A percentile compares a stretch with the other conserved stretches of the same genome.
Conservation (phyloP, 2,888 invertebrate species). For the Sarcophaga subvicina region DNA sequence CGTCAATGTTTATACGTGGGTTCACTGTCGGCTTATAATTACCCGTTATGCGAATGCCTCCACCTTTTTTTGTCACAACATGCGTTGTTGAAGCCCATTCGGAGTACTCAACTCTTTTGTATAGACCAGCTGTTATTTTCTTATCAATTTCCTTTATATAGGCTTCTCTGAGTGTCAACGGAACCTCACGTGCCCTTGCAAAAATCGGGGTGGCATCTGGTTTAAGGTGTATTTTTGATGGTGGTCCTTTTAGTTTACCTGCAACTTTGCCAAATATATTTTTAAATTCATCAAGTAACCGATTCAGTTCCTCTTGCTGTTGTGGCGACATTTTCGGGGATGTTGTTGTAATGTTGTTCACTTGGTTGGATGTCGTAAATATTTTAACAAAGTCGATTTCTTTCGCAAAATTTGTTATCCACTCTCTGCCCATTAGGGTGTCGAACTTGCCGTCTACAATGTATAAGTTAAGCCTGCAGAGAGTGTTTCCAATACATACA, state of each 20-base stretch:
- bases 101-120: conserved; percentile 49
- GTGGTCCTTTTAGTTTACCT: conserved; percentile 21
- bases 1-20: conserved; percentile 38
- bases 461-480: not conserved
- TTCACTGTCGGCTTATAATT: conserved; percentile 61
- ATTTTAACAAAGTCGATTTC: conserved; percentile 25
- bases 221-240: conserved; percentile 17
- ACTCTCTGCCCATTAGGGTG: not conserved
- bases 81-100: conserved; percentile 59
- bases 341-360: no score
- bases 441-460: not conserved
- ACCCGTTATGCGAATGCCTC: conserved; percentile 39
- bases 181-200: conserved; percentile 4
- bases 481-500: not conserved
- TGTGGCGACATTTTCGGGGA: no score
- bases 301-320: not conserved
- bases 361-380: no score
- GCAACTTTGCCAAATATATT: conserved; percentile 31
- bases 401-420: conserved; percentile 12
- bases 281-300: conserved; percentile 20
- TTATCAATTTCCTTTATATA: conserved; percentile 35
- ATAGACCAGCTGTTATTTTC: conserved; percentile 35
- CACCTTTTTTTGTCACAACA: conserved; percentile 53
- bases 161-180: conserved; percentile 16
- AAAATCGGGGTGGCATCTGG: conserved; percentile 20